Evolutionary conservation across 1,140 invertebrate species (phyloP), one percentile per base, ranked within the genome.

Genomic region (Sarcophaga peregrina): DNA sequence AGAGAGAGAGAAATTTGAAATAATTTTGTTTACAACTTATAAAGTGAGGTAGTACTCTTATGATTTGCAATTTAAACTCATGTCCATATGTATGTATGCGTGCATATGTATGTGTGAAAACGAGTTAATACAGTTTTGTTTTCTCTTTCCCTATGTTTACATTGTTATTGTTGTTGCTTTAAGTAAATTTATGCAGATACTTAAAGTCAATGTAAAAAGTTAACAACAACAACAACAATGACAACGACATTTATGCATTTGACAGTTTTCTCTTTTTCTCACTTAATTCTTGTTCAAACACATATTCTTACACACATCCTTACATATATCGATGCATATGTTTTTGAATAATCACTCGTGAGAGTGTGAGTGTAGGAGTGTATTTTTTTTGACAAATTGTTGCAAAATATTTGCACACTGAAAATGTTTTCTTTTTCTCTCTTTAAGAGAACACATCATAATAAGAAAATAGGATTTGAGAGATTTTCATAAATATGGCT

Each of bases 101-200:
- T n/a, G 54, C 15, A 4, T 37, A 37, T 37, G 54, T 15, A 13
- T 58, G 54, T 58, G 7, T 58, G 54, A 5, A 15, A 58, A n/a
- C n/a, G 54, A 58, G 54, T 13, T 37, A 37, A 37, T 37, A 37
- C 25, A 37, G 25, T 37, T 37, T 37, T 37, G n/a, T 58, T 58
- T 58, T 58, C 54, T 58, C 10, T 58, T n/a, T 37, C 25, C 25
- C 25, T n/a, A 58, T n/a, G 54, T 58, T 58, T 58, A 15, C n/a
- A 3, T 15, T 58, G 54, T 58, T 58, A n/a, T 54, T 54, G 52
- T 15, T 58, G 54, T 58, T 58, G 54, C 54, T 37, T 37, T 37
- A 58, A 58, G 54, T n/a, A 58, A 58, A 58, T 58, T 58, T 58
- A 58, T 58, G 54, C 54, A 58, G 54, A 58, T 58, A 58, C 54